Conservation (phyloP, 1,140 invertebrate genomes). For the Euborellia annulipes region DNA sequence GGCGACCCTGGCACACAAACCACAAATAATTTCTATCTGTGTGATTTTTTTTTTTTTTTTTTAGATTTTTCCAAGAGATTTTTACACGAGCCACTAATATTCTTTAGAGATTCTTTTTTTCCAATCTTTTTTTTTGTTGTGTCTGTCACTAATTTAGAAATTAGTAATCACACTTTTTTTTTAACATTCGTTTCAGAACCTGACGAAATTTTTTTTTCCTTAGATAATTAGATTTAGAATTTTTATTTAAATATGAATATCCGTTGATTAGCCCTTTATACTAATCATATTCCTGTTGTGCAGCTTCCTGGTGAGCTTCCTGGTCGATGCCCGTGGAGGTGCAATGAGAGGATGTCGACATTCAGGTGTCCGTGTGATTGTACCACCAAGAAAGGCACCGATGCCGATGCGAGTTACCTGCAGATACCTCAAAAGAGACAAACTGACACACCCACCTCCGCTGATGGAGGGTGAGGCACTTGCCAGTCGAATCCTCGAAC, state of each 20-base stretch:
- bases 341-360: constrained; percentile 93
- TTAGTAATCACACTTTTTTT: constrained; percentile 1
- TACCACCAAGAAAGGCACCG: constrained; percentile 81
- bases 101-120: not conserved
- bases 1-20: too few relatives aligned
- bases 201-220: not conserved
- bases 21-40: too few relatives aligned
- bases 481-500: constrained; percentile 77
- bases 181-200: not conserved
- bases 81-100: not conserved
- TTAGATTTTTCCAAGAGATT: constrained; percentile 6
- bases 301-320: constrained; percentile 92
- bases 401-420: constrained; percentile 90
- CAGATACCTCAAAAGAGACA: constrained; percentile 64
- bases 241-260: constrained; percentile 12
- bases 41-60: constrained; percentile 5
- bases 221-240: not conserved
- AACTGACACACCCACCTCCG: constrained; percentile 73
- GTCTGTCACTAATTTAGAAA: not conserved
- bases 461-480: constrained; percentile 92
- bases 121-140: not conserved
- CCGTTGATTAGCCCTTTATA: too few relatives aligned
- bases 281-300: constrained; percentile 38
- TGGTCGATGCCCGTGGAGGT: constrained; percentile 91
- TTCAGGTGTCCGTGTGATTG: constrained; percentile 85